Percentiles rank a stretch among this genome's conserved stretches.
These are phyloP conservation scores for Phymanthus crucifer DNA, from an alignment of 92 coral and sea anemone genomes.

Conservation along the genomic window DNA sequence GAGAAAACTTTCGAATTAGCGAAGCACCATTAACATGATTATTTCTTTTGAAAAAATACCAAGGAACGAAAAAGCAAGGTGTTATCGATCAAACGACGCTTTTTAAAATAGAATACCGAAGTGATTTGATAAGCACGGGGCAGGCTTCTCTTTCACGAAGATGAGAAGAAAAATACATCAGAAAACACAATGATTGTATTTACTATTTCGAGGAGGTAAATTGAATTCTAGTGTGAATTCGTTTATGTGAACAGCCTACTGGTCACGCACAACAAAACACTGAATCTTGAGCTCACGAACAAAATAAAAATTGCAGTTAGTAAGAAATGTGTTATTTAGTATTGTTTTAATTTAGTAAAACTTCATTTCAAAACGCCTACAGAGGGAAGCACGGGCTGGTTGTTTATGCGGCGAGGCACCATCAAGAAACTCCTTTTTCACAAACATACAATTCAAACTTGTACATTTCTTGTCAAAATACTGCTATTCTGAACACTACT, in stretches of 20 bases:
- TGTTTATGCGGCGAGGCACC: conserved; percentile 14
- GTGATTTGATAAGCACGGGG: not conserved
- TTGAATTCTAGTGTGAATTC: conserved; percentile 31
- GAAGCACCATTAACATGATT: not conserved
- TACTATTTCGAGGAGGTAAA: conserved; percentile 13
- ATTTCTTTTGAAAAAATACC: not conserved
- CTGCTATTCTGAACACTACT: not conserved
- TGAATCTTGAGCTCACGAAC: conserved; percentile 20
- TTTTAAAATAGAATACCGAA: not conserved
- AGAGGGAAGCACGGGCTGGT: not conserved
- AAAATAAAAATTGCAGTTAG: not conserved
- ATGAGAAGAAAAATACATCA: conserved; percentile 1
- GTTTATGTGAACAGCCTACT: conserved; percentile 25
- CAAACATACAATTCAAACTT: conserved; percentile 1
- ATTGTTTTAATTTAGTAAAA: not conserved
- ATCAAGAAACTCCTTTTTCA: conserved; percentile 9
- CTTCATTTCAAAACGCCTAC: conserved; percentile 11
- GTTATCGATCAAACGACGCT: not conserved
- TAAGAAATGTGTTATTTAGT: not conserved
- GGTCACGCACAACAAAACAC: conserved; percentile 36
- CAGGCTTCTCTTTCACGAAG: not conserved
- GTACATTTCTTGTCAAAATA: not conserved
- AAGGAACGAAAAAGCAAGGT: not conserved
- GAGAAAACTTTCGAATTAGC: conserved; percentile 6
- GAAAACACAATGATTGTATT: conserved; percentile 9